Evolutionary conservation across 2,888 invertebrate genomes (phyloP).

Genomic region (Zygaena filipendulae): DNA sequence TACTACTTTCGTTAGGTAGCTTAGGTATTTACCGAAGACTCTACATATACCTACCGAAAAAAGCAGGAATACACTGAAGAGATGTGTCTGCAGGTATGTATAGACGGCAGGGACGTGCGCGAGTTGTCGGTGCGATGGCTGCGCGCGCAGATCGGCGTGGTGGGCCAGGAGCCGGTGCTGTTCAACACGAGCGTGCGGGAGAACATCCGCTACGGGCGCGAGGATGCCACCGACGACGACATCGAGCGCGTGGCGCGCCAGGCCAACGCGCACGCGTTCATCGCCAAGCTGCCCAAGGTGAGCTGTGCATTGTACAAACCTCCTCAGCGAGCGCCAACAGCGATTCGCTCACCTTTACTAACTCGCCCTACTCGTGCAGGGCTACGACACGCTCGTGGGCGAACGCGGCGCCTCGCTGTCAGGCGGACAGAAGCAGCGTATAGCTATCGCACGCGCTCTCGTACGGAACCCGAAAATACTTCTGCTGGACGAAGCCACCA

Average conservation of each 20-base stretch:
- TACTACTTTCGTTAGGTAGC: too few species aligned
- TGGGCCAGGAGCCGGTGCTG: slow-evolving; percentile 91
- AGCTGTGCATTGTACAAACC: too few species aligned
- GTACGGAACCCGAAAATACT: slow-evolving; percentile 83
- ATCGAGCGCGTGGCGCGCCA: slow-evolving; percentile 77
- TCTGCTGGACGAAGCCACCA: slow-evolving; percentile 88
- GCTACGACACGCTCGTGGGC: slow-evolving; percentile 85
- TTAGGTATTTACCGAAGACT: too few species aligned
- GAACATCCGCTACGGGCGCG: slow-evolving; percentile 86
- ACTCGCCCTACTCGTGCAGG: slow-evolving; percentile 34
- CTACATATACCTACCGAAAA: too few species aligned
- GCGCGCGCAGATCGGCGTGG: slow-evolving; percentile 84
- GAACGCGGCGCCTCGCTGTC: slow-evolving; percentile 84
- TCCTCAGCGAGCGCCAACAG: too few species aligned
- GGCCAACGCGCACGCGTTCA: slow-evolving; percentile 83
- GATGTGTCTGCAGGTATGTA: slow-evolving; percentile 65
- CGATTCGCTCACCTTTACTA: not conserved
- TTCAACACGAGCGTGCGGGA: slow-evolving; percentile 87
- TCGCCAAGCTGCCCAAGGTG: slow-evolving; percentile 76
- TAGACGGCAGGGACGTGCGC: slow-evolving; percentile 77
- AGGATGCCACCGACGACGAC: slow-evolving; percentile 71
- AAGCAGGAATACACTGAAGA: too few species aligned
- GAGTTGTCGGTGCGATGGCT: slow-evolving; percentile 84
- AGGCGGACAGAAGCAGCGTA: slow-evolving; percentile 92
- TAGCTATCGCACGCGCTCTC: slow-evolving; percentile 90